Base-by-base conservation (phyloP, 2,888 invertebrate species). In the Clanis bilineata region DNA sequence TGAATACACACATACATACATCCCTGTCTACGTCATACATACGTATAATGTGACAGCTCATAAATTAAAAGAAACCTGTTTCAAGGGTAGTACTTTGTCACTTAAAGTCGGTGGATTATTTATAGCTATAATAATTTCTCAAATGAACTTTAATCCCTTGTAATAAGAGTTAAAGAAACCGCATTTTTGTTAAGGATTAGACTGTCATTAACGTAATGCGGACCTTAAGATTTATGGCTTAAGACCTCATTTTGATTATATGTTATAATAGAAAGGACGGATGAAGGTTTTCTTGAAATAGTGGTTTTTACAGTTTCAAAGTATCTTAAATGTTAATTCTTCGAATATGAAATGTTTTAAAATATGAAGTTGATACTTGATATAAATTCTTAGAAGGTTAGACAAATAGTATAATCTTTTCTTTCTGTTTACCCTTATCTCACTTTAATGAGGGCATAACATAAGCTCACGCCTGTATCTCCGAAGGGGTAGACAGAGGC, bases 21-120 rank as follows among this genome's bases (percentile, higher is more conserved):
- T 3, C 51, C 25, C 36, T 3, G 54, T 23, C 28, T 56, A 54
- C 59, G 58, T 55, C 55, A 57, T 58, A 67, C 59, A 60, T 57
- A 57, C 58, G 57, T 61, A 60, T 64, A 62, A 66, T 55, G 65
- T 65, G 84, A 86, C 87, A 85, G 77, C 76, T 75, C 78, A 88
- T 90, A 90, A 88, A 90, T 90, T 88, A 83, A 82, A 86, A 85
- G 78, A 72, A 86, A 90, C 90, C 90, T 90, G 90, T 84, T 85
- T 74, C 71, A 72, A 83, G 86, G 87, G 81, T 85, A 81, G 80
- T 77, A 78, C 77, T 79, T 80, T 86, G 82, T 84, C 81, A 81
- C 73, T 71, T 69, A 68, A 68, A 71, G 66, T 70, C 64, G 58
- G 68, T 68, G 64, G 67, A 68, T 74, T 73, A 74, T 74, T 74